phyloP scores from a whole-genome alignment of 2,113 vertebrate genomes.

The Bubo scandiacus region DNA sequence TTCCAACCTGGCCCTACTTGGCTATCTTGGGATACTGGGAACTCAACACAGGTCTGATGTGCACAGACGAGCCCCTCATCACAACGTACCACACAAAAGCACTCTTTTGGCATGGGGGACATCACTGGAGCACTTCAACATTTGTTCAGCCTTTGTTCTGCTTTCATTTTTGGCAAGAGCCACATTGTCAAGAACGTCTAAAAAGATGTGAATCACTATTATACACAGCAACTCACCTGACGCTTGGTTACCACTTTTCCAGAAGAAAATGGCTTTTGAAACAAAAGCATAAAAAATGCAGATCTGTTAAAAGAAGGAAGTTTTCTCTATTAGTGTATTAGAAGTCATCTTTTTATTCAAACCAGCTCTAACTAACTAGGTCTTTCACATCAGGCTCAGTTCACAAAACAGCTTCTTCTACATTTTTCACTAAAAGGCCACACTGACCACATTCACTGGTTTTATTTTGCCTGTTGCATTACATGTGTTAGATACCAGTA shows the following conservation, averaged over 20 bases:
- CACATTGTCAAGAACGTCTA: neutral
- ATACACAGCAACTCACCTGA: constrained; percentile 79
- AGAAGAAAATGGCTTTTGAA: constrained; percentile 98
- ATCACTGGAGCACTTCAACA: neutral
- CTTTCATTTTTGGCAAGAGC: neutral
- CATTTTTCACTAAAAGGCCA: neutral
- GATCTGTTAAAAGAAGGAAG: constrained; percentile 74
- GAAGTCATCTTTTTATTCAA: neutral
- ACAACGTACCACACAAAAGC: fast-evolving
- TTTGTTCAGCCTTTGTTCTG: neutral
- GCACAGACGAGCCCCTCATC: neutral
- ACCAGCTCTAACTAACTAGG: neutral
- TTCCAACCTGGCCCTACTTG: neutral
- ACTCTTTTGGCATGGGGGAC: neutral
- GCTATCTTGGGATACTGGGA: neutral
- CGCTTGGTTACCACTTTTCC: constrained; percentile 89
- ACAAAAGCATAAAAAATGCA: constrained; percentile 91
- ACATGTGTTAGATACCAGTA: neutral
- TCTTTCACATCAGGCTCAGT: neutral
- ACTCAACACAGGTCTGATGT: neutral
- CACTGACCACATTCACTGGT: neutral
- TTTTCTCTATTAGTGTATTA: constrained; percentile 20
- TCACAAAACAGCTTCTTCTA: neutral
- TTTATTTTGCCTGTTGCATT: neutral
- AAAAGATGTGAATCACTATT: neutral